Percentiles rank a stretch among this genome's conserved stretches.
Conservation (phyloP, 1,140 invertebrate species). For the Drosophila guanche region DNA sequence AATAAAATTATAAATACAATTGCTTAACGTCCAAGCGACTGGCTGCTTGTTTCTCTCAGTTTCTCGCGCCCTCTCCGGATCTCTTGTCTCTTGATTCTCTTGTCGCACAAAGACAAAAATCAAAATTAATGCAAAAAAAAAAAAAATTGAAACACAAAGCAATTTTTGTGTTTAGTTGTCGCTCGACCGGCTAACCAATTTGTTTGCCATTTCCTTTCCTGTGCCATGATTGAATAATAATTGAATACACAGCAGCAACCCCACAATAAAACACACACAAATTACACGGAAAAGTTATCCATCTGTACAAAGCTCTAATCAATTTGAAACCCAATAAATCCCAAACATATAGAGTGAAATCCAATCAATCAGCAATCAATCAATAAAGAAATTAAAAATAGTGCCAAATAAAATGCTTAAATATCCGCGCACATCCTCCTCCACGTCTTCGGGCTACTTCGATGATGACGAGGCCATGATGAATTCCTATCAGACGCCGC, state of each 20-base stretch:
- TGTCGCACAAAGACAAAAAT: slow-evolving; percentile 6
- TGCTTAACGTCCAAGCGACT: slow-evolving; percentile 54
- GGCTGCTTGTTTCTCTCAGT: slow-evolving; percentile 64
- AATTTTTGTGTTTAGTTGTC: slow-evolving; percentile 58
- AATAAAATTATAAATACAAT: slow-evolving; percentile 55
- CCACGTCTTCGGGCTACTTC: slow-evolving; percentile 76
- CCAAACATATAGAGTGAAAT: slow-evolving; percentile 19
- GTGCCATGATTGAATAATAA: slow-evolving; percentile 68
- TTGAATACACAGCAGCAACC: slow-evolving; percentile 32
- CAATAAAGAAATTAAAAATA: slow-evolving; percentile 16
- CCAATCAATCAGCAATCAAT: slow-evolving; percentile 29
- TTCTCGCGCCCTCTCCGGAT: slow-evolving; percentile 22
- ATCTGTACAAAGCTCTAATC: slow-evolving; percentile 15
- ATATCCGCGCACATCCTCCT: slow-evolving; percentile 78
- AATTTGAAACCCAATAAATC: slow-evolving; percentile 16
- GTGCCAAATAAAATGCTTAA: slow-evolving; percentile 63
- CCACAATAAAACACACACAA: slow-evolving; percentile 20
- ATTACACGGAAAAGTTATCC: slow-evolving; percentile 12
- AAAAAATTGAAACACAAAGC: slow-evolving; percentile 54
- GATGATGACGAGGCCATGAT: slow-evolving; percentile 77
- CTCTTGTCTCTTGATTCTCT: slow-evolving; percentile 5
- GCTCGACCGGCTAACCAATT: slow-evolving; percentile 51
- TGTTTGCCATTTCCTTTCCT: slow-evolving; percentile 43
- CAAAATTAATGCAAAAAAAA: slow-evolving; percentile 40
- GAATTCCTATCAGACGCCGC: slow-evolving; percentile 75